phyloP scores from a whole-genome alignment of 35 echinoderm and acorn worm genomes.

The Ophiothrix spiculata region DNA sequence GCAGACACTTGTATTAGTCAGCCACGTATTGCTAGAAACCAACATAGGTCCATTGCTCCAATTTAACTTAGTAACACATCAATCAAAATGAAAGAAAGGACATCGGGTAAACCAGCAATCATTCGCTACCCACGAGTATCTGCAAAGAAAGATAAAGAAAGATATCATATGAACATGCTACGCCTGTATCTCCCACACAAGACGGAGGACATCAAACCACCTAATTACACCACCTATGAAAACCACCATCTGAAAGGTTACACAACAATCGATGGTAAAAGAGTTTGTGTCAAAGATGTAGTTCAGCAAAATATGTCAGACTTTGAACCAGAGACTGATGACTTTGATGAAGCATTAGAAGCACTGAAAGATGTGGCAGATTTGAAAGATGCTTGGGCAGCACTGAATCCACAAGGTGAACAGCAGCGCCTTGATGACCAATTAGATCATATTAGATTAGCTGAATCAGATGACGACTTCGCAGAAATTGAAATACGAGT shows the following conservation, averaged over 20 bases:
- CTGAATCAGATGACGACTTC: conserved; percentile 29
- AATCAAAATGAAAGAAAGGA: conserved; percentile 44
- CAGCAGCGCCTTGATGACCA: conserved; percentile 23
- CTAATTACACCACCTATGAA: conserved; percentile 22
- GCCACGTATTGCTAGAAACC: no score
- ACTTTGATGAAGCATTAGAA: conserved; percentile 55
- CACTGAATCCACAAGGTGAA: conserved; percentile 51
- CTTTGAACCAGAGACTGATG: conserved; percentile 32
- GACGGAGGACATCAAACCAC: conserved; percentile 51
- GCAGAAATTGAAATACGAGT: conserved; percentile 45
- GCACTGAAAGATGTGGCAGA: no score
- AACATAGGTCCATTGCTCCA: no score
- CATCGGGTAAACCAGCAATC: conserved; percentile 21
- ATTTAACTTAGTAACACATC: no score
- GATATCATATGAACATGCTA: conserved; percentile 46
- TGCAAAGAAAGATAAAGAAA: conserved; percentile 14
- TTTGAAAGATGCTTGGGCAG: conserved; percentile 62
- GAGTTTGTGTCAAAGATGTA: conserved; percentile 10
- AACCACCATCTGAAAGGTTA: conserved; percentile 20
- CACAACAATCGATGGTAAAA: conserved; percentile 16
- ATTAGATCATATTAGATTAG: not conserved
- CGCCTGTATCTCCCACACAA: conserved; percentile 43
- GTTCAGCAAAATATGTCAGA: conserved; percentile 40
- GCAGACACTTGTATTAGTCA: no score
- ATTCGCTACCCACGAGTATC: conserved; percentile 45